Conservation (phyloP, 2,797 vertebrate genomes). For the Peromyscus eremicus region DNA sequence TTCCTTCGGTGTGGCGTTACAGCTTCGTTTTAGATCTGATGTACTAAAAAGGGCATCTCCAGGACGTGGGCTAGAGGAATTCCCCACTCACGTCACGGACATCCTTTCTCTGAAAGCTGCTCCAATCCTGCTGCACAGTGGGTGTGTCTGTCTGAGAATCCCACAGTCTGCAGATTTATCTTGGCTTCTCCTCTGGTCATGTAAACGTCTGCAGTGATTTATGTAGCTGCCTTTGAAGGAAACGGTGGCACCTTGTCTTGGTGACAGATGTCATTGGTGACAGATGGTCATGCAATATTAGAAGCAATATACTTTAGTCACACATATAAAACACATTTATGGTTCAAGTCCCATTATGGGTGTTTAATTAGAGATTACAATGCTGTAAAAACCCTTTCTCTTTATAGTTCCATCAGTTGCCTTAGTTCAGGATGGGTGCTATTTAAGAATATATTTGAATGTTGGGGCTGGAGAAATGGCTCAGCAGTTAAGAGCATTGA, state of each 20-base stretch:
- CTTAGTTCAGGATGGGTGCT: slow-evolving; percentile 11
- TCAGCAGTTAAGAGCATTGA: neutral
- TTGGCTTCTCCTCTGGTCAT: slow-evolving; percentile 42
- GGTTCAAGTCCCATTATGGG: slow-evolving; percentile 44
- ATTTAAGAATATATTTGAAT: neutral
- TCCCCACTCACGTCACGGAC: neutral
- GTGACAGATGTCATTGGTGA: slow-evolving; percentile 46
- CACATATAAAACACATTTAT: slow-evolving; percentile 51
- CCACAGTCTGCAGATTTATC: slow-evolving; percentile 32
- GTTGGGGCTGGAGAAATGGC: neutral
- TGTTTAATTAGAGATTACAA: slow-evolving; percentile 36
- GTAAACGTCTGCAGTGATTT: slow-evolving; percentile 77
- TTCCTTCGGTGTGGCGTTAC: slow-evolving; percentile 33
- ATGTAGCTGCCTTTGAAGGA: slow-evolving; percentile 52
- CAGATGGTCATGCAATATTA: slow-evolving; percentile 53
- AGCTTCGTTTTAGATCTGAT: slow-evolving; percentile 50
- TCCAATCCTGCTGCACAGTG: slow-evolving; percentile 29
- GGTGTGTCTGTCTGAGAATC: slow-evolving; percentile 38
- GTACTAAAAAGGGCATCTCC: neutral
- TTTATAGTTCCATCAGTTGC: neutral
- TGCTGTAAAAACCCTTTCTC: slow-evolving; percentile 50
- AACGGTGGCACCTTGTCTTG: slow-evolving; percentile 10
- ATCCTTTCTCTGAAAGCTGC: slow-evolving; percentile 21
- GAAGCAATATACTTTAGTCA: slow-evolving; percentile 54
- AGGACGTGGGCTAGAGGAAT: neutral